Evolutionary conservation across 2,888 invertebrate genomes (phyloP).

Genomic region (Drosophila ochracea): DNA sequence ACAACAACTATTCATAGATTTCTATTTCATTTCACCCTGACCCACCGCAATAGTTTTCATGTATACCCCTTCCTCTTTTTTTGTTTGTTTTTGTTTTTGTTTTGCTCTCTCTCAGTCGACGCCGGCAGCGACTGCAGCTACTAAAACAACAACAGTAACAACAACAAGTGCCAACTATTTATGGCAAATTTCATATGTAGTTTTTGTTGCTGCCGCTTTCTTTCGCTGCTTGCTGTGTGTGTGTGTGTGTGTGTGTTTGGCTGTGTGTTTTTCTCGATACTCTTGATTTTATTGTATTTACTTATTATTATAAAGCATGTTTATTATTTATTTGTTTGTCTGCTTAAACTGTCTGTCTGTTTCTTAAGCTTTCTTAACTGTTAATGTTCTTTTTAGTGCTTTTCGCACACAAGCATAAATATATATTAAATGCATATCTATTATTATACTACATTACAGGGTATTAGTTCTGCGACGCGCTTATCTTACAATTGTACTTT

Average conservation of each 20-base stretch:
- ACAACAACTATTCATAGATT: slow-evolving; percentile 72
- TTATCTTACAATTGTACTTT: not conserved
- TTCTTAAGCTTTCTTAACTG: not conserved
- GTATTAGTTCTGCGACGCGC: not conserved
- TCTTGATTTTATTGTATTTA: slow-evolving; percentile 33
- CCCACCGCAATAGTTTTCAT: slow-evolving; percentile 80
- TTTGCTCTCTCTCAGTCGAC: slow-evolving; percentile 10
- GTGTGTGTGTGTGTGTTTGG: not conserved
- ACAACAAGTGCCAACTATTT: slow-evolving; percentile 68
- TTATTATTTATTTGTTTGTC: not conserved
- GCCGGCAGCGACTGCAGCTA: slow-evolving; percentile 36
- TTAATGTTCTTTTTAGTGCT: not conserved
- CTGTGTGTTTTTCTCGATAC: slow-evolving; percentile 6
- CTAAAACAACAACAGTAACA: slow-evolving; percentile 41
- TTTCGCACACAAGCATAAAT: not conserved
- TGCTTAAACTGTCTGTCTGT: not conserved
- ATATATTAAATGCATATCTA: not conserved
- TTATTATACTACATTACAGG: not conserved
- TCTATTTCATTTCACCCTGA: slow-evolving; percentile 79
- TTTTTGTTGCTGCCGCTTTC: slow-evolving; percentile 58
- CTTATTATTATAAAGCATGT: slow-evolving; percentile 23
- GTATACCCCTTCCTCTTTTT: slow-evolving; percentile 55
- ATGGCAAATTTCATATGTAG: slow-evolving; percentile 64
- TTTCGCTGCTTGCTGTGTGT: slow-evolving; percentile 37
- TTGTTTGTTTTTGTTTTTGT: slow-evolving; percentile 25